Conservation (phyloP, 2,888 invertebrate species). For the Drosophila pegasa region DNA sequence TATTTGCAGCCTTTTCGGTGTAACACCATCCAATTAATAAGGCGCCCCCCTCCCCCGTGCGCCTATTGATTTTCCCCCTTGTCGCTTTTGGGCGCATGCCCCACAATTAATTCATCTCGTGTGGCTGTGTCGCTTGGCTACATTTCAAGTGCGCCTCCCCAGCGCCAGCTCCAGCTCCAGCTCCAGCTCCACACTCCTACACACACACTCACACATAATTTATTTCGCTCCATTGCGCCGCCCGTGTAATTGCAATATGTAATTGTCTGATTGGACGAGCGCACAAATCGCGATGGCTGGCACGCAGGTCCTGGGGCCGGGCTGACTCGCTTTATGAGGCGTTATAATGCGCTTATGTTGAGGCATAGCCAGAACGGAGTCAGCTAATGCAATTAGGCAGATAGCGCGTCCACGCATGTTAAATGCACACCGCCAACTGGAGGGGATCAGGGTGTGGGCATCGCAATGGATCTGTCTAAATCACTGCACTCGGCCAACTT, state of each 20-base stretch:
- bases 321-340: conserved; percentile 62
- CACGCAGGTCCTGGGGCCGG: conserved; percentile 13
- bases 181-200: too few species aligned
- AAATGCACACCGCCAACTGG: conserved; percentile 34
- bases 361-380: conserved; percentile 35
- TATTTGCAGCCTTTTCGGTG: conserved; percentile 71
- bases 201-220: conserved; percentile 43
- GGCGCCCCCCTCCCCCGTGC: background rate
- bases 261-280: conserved; percentile 65
- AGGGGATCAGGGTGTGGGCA: background rate
- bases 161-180: background rate
- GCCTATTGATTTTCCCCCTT: conserved; percentile 64
- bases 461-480: conserved; percentile 18
- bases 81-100: conserved; percentile 52
- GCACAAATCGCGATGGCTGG: conserved; percentile 49
- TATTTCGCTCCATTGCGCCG: conserved; percentile 69
- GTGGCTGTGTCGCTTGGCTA: conserved; percentile 35
- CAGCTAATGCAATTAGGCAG: conserved; percentile 76
- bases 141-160: conserved; percentile 43
- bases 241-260: conserved; percentile 73
- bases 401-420: conserved; percentile 60
- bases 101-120: conserved; percentile 72
- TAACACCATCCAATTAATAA: conserved; percentile 74
- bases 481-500: conserved; percentile 11
- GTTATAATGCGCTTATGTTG: conserved; percentile 74